A percentile compares a stretch with the other conserved stretches of the same genome.
Conservation (phyloP, 2,113 vertebrate species). For the Ivindomyrus marchei region DNA sequence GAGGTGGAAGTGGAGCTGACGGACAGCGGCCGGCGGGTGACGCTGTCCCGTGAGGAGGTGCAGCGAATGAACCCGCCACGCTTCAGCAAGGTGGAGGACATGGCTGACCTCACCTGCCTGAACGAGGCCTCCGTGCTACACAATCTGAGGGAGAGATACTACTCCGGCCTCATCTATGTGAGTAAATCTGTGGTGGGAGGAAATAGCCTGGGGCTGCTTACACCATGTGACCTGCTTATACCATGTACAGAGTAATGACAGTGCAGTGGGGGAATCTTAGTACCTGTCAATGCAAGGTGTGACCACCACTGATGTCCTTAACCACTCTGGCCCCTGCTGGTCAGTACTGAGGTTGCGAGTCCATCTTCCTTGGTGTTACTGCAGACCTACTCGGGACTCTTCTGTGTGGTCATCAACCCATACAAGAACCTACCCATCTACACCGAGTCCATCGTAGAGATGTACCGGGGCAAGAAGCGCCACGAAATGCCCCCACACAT, state of each 20-base stretch:
- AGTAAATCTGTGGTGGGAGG: slow-evolving; percentile 30
- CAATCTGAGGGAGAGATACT: slow-evolving; percentile 71
- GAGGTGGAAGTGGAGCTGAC: slow-evolving; percentile 71
- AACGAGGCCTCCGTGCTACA: slow-evolving; percentile 72
- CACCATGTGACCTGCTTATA: background rate
- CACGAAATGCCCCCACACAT: slow-evolving; percentile 88
- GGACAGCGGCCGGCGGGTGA: slow-evolving; percentile 57
- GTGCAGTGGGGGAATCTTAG: background rate
- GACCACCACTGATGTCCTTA: background rate
- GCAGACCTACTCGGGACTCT: slow-evolving; percentile 86
- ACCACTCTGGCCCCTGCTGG: background rate
- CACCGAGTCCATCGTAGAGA: slow-evolving; percentile 84
- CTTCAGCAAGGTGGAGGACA: slow-evolving; percentile 75
- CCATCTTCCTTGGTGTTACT: background rate
- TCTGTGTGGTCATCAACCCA: slow-evolving; percentile 88
- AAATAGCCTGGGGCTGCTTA: background rate
- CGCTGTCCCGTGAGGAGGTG: slow-evolving; percentile 65
- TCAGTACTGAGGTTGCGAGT: background rate
- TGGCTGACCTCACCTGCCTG: slow-evolving; percentile 74
- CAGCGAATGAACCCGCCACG: slow-evolving; percentile 73
- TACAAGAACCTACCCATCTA: slow-evolving; percentile 89
- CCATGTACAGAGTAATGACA: background rate
- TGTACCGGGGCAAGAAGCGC: slow-evolving; percentile 87
- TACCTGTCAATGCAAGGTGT: background rate
- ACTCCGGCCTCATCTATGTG: slow-evolving; percentile 70